These are phyloP conservation scores for Lucifuga dentata DNA, from an alignment of 2,113 vertebrate genomes.

Conservation along the genomic window DNA sequence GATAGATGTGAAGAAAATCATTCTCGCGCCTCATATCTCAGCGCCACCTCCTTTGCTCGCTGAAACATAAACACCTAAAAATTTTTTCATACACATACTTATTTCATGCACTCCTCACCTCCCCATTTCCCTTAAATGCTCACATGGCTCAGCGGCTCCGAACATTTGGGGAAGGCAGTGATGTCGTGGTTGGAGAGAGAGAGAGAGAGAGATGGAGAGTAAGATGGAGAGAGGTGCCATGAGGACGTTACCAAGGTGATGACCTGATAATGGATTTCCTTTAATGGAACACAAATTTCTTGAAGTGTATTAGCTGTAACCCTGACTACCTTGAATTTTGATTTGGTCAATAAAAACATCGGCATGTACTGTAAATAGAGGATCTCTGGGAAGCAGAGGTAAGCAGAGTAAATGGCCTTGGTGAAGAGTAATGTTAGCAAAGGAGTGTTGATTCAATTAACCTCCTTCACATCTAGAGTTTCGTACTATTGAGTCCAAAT, in stretches of 20 bases:
- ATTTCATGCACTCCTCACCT: slow-evolving; percentile 61
- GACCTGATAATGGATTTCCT: slow-evolving; percentile 59
- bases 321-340: slow-evolving; percentile 16
- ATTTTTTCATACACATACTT: slow-evolving; percentile 51
- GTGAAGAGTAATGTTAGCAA: background rate
- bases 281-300: slow-evolving; percentile 62
- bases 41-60: slow-evolving; percentile 45
- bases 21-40: slow-evolving; percentile 18
- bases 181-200: slow-evolving; percentile 16
- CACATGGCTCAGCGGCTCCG: slow-evolving; percentile 43
- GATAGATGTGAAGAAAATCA: slow-evolving; percentile 46
- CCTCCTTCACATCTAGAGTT: too few relatives aligned
- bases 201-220: slow-evolving; percentile 12
- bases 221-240: slow-evolving; percentile 20
- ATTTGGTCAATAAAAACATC: slow-evolving; percentile 18
- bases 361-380: slow-evolving; percentile 7
- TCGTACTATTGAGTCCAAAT: too few relatives aligned
- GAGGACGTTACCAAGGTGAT: slow-evolving; percentile 47
- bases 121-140: slow-evolving; percentile 52
- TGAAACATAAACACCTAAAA: slow-evolving; percentile 62
- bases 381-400: slow-evolving; percentile 12
- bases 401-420: background rate
- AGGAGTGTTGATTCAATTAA: too few relatives aligned
- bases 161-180: slow-evolving; percentile 42
- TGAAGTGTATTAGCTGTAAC: slow-evolving; percentile 2